Conservation (phyloP, 2,797 vertebrate species). For the Protosalanx chinensis region DNA sequence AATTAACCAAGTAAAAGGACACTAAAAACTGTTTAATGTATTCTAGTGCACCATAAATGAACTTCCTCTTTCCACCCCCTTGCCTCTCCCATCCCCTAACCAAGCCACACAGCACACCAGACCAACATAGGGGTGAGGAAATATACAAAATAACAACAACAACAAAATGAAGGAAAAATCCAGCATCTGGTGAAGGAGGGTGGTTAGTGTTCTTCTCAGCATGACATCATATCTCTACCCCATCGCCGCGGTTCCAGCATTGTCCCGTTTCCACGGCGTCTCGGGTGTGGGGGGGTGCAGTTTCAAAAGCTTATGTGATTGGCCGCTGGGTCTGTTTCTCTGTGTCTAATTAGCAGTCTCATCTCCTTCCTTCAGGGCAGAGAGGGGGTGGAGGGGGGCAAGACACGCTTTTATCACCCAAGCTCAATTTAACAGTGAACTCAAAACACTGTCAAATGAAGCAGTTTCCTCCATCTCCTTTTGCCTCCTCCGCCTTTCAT, state of each 20-base stretch:
- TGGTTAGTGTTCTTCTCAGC: conserved; percentile 6
- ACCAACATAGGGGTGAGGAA: conserved; percentile 22
- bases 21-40: too few species aligned
- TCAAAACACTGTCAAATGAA: background rate
- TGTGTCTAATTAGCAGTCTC: conserved; percentile 67
- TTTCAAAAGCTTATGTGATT: conserved; percentile 64
- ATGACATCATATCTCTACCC: conserved; percentile 42
- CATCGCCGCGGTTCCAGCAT: conserved; percentile 46
- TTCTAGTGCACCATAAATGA: conserved; percentile 46
- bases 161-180: conserved; percentile 2
- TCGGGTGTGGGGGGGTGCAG: conserved; percentile 49
- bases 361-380: conserved; percentile 56
- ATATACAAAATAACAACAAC: conserved; percentile 12
- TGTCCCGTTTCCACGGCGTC: conserved; percentile 55
- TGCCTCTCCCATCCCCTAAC: conserved; percentile 20
- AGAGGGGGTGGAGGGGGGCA: conserved; percentile 18
- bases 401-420: conserved; percentile 33
- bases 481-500: background rate
- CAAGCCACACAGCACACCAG: conserved; percentile 31
- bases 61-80: conserved; percentile 37
- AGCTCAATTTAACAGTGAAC: background rate
- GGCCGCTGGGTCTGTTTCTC: conserved; percentile 56
- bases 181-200: background rate
- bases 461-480: background rate
- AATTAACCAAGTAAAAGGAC: too few species aligned